These are phyloP conservation scores for Macrocentrus cingulum DNA, from an alignment of 1,140 invertebrate genomes.

Conservation along the genomic window DNA sequence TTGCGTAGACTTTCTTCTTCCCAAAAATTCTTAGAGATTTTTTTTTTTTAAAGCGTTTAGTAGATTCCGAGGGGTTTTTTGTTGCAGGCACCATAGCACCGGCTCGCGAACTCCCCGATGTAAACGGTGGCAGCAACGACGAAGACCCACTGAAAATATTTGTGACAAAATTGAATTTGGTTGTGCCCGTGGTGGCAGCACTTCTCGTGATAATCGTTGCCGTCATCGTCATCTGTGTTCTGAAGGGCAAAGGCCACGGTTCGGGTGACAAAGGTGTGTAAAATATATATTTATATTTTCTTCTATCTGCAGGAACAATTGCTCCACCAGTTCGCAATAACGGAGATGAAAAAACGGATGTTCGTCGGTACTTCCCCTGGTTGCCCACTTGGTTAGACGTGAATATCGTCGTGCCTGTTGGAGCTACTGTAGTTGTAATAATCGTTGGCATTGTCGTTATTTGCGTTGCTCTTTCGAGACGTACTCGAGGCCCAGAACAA, in stretches of 20 bases:
- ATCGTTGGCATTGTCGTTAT: conserved; percentile 86
- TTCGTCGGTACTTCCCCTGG: conserved; percentile 73
- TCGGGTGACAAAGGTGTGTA: conserved; percentile 71
- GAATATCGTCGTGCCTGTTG: conserved; percentile 81
- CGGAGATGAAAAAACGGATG: conserved; percentile 60
- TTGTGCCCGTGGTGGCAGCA: conserved; percentile 90
- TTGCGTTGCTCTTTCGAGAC: conserved; percentile 79
- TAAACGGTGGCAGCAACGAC: conserved; percentile 61
- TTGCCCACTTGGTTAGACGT: conserved; percentile 83
- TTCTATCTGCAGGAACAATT: conserved; percentile 69
- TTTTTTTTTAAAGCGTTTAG: conserved; percentile 26
- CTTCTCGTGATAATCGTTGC: conserved; percentile 88
- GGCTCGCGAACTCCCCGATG: conserved; percentile 78
- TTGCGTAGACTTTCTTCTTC: no score
- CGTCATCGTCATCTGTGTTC: conserved; percentile 87
- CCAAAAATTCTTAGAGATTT: no score
- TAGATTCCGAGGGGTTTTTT: conserved; percentile 44
- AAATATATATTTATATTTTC: conserved; percentile 38
- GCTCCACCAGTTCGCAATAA: conserved; percentile 72
- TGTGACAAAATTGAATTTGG: conserved; percentile 86
- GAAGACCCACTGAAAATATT: conserved; percentile 82
- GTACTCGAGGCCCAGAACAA: conserved; percentile 72
- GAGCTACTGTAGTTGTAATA: conserved; percentile 82
- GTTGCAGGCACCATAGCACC: conserved; percentile 93
- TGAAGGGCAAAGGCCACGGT: conserved; percentile 76